Conservation (phyloP, 2,888 invertebrate genomes). For the Pollenia griseotomentosa region DNA sequence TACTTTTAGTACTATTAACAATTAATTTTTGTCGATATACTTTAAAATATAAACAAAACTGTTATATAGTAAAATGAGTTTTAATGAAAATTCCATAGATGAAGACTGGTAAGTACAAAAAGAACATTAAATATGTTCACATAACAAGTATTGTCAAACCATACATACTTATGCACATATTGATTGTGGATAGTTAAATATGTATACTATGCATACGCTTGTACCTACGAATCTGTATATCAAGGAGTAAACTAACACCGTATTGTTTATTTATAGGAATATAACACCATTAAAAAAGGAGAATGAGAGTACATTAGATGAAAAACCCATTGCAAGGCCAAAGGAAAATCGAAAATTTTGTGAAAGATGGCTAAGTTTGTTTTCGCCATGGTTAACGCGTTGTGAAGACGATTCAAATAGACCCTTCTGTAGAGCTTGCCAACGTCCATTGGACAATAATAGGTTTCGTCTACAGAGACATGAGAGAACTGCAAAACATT, state of each 20-base stretch:
- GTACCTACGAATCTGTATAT: constrained; percentile 1
- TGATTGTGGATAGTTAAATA: neutral
- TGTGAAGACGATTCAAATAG: constrained; percentile 79
- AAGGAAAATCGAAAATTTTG: constrained; percentile 81
- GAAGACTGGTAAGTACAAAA: constrained; percentile 79
- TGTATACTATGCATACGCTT: neutral
- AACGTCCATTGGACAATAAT: constrained; percentile 81
- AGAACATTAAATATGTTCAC: neutral
- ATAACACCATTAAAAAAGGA: constrained; percentile 76
- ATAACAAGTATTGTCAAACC: neutral
- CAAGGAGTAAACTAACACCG: neutral
- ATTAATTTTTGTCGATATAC: neutral
- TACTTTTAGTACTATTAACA: constrained; percentile 59
- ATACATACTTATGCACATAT: neutral
- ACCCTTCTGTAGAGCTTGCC: constrained; percentile 81
- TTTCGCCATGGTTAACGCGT: constrained; percentile 80
- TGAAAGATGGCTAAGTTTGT: constrained; percentile 81
- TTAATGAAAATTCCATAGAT: constrained; percentile 80
- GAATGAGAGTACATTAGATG: constrained; percentile 63
- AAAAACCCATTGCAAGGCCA: constrained; percentile 56
- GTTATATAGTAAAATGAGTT: constrained; percentile 76
- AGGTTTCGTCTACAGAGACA: constrained; percentile 81
- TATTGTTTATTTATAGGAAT: constrained; percentile 76
- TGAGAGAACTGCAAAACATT: constrained; percentile 81
- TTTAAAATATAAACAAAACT: constrained; percentile 18